phyloP scores from a whole-genome alignment of 2,113 vertebrate species.

The Epinephelus lanceolatus region DNA sequence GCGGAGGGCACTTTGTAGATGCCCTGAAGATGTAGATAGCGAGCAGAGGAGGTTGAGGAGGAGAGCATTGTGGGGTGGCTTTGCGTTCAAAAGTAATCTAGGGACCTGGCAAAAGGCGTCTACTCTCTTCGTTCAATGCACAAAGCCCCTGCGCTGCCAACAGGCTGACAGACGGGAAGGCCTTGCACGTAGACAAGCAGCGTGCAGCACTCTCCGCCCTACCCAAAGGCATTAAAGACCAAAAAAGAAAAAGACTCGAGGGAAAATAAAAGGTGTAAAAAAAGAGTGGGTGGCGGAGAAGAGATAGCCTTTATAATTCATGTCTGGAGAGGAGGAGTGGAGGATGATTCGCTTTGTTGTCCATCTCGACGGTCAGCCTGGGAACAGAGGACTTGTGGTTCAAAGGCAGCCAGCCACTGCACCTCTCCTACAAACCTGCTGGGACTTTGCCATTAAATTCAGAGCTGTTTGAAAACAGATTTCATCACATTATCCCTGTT shows the following conservation, averaged over 20 bases:
- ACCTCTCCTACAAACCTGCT: constrained; percentile 59
- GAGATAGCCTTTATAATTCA: constrained; percentile 74
- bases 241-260: constrained; percentile 46
- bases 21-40: constrained; percentile 68
- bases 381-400: constrained; percentile 66
- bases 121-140: constrained; percentile 63
- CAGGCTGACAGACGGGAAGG: constrained; percentile 61
- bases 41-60: constrained; percentile 23
- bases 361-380: constrained; percentile 53
- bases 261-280: constrained; percentile 57
- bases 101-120: constrained; percentile 33
- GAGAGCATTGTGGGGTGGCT: constrained; percentile 54
- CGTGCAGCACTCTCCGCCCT: constrained; percentile 12
- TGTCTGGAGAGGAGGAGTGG: constrained; percentile 61
- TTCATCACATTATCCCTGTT: constrained; percentile 74
- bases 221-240: constrained; percentile 50
- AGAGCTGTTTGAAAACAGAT: constrained; percentile 68
- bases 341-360: constrained; percentile 74
- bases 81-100: constrained; percentile 58
- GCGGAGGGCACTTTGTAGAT: constrained; percentile 69
- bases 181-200: constrained; percentile 43
- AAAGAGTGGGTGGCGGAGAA: neutral
- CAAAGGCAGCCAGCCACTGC: constrained; percentile 62
- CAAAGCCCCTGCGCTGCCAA: constrained; percentile 46
- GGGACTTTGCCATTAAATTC: constrained; percentile 62